These are phyloP conservation scores for Agapostemon virescens DNA, from an alignment of 2,888 invertebrate genomes.

Conservation along the genomic window DNA sequence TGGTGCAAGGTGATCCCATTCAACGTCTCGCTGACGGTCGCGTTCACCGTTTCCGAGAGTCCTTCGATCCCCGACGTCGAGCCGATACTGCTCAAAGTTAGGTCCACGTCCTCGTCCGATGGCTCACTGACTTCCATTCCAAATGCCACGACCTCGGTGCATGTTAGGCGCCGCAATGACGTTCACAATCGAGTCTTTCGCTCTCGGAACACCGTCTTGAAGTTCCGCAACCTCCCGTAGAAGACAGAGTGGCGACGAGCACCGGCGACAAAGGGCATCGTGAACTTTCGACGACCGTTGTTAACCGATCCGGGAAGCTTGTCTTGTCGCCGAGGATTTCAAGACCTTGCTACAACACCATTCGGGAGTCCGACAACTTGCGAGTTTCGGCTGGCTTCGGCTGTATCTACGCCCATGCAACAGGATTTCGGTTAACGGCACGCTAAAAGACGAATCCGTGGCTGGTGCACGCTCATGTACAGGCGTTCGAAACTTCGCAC, in stretches of 20 bases:
- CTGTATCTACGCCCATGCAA: not conserved
- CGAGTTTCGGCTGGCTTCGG: not conserved
- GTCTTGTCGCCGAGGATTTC: not conserved
- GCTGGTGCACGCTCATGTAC: not conserved
- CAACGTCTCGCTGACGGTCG: slow-evolving; percentile 32
- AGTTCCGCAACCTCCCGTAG: not conserved
- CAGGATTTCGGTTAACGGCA: not conserved
- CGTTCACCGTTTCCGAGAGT: slow-evolving; percentile 31
- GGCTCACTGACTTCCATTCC: slow-evolving; percentile 75
- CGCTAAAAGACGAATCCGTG: not conserved
- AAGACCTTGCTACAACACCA: not conserved
- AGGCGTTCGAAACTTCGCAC: not conserved
- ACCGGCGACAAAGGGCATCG: slow-evolving; percentile 6
- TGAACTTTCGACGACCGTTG: not conserved
- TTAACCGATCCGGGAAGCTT: not conserved
- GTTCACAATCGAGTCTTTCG: slow-evolving; percentile 22
- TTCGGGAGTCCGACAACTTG: not conserved
- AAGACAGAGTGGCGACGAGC: too few relatives aligned
- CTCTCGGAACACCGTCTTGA: slow-evolving; percentile 1
- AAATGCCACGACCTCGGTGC: slow-evolving; percentile 26
- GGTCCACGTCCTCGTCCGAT: slow-evolving; percentile 68
- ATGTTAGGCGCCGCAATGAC: slow-evolving; percentile 40
- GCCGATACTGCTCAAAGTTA: slow-evolving; percentile 54
- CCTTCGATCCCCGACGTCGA: slow-evolving; percentile 40
- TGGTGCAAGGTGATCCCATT: slow-evolving; percentile 22